A percentile compares a stretch with the other conserved stretches of the same genome.
Conservation (phyloP, 2,113 vertebrate genomes). For the Nipponia nippon region DNA sequence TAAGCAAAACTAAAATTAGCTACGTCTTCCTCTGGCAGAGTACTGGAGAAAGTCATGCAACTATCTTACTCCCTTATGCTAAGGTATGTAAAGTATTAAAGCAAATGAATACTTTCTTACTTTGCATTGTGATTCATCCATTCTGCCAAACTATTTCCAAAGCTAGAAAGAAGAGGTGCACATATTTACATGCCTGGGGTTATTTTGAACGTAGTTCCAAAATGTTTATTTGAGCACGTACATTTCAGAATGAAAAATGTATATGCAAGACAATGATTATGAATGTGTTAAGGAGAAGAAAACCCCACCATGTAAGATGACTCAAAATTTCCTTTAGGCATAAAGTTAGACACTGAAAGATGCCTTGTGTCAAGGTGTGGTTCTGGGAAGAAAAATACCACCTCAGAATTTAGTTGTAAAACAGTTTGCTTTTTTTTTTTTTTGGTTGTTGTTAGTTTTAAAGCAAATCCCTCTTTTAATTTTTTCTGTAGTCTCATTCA, state of each 20-base stretch:
- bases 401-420: background rate
- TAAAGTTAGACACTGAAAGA: background rate
- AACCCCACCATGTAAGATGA: accelerated
- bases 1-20: background rate
- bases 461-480: background rate
- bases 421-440: background rate
- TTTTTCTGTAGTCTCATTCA: background rate
- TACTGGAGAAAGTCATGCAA: background rate
- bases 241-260: background rate
- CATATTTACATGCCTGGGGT: accelerated
- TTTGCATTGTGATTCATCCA: background rate
- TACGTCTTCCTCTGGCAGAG: background rate
- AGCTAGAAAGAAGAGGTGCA: background rate
- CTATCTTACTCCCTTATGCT: background rate
- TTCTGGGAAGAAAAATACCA: background rate
- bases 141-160: background rate
- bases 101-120: background rate
- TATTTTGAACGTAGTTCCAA: background rate
- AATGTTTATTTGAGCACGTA: background rate
- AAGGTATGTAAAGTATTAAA: background rate
- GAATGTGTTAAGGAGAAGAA: background rate
- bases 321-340: background rate
- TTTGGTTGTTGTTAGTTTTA: background rate
- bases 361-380: background rate
- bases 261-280: background rate